Evolutionary conservation across 2,888 invertebrate genomes (phyloP).

Genomic region (Catonia carolina): DNA sequence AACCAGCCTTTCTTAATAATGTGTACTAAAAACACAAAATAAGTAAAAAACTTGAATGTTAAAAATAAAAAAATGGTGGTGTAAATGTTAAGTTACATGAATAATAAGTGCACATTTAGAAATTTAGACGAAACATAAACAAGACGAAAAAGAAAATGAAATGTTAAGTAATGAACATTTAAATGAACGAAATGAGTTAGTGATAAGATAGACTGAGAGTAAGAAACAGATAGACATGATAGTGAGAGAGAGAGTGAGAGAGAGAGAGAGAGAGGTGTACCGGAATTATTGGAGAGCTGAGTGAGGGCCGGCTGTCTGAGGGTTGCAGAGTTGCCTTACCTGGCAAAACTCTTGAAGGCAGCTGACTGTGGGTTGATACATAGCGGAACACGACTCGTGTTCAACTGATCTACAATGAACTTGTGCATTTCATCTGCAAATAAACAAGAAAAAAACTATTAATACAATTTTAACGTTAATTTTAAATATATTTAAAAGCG

Average conservation of each 20-base stretch:
- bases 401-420: constrained; percentile 95
- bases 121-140: constrained; percentile 12
- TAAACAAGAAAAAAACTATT: constrained; percentile 33
- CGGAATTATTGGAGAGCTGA: constrained; percentile 26
- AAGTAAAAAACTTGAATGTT: too few relatives aligned
- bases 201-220: constrained; percentile 16
- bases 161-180: constrained; percentile 26
- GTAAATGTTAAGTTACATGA: too few relatives aligned
- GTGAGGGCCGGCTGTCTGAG: constrained; percentile 14
- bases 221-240: constrained; percentile 26
- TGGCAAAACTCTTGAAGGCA: constrained; percentile 99
- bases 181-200: background rate
- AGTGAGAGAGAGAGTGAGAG: constrained; percentile 28
- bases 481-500: too few relatives aligned
- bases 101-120: constrained; percentile 22
- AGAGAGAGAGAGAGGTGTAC: constrained; percentile 29
- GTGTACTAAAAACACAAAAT: too few relatives aligned
- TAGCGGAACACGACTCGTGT: constrained; percentile 91
- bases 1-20: too few relatives aligned
- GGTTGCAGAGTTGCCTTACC: constrained; percentile 59
- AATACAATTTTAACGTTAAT: too few relatives aligned
- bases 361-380: constrained; percentile 99
- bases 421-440: constrained; percentile 96
- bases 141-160: constrained; percentile 7
- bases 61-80: too few relatives aligned